Percentiles rank a stretch among this genome's conserved stretches.
Evolutionary conservation across 1,140 invertebrate genomes (phyloP).

Genomic region (Neocloeon triangulifer): DNA sequence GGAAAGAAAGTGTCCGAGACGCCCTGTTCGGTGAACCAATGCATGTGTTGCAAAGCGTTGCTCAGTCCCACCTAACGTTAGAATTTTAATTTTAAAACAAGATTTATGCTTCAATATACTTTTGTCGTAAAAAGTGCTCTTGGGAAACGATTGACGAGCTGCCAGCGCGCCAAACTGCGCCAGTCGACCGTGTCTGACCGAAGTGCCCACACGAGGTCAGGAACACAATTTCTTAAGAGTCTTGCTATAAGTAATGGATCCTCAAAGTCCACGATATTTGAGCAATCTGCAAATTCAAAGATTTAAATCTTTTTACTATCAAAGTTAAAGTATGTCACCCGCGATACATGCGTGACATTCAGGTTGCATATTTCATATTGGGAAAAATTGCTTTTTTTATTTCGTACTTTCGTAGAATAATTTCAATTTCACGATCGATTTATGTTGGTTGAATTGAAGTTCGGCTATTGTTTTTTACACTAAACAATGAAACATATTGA

Average conservation of each 20-base stretch:
- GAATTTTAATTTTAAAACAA: background rate
- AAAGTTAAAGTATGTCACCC: too few relatives aligned
- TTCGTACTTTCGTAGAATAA: too few relatives aligned
- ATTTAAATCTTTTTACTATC: too few relatives aligned
- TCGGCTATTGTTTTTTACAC: too few relatives aligned
- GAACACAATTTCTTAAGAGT: conserved; percentile 14
- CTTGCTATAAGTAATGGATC: conserved; percentile 6
- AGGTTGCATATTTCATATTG: too few relatives aligned
- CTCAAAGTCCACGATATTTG: background rate
- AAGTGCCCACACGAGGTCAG: conserved; percentile 74
- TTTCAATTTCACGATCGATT: too few relatives aligned
- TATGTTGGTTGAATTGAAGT: too few relatives aligned
- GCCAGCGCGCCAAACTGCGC: conserved; percentile 31
- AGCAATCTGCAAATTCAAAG: too few relatives aligned
- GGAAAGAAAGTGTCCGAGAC: conserved; percentile 62
- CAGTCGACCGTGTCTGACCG: conserved; percentile 56
- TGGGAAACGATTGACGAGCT: conserved; percentile 52
- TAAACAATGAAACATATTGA: too few relatives aligned
- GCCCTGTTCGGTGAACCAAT: conserved; percentile 69
- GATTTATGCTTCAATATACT: conserved; percentile 21
- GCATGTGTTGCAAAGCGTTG: conserved; percentile 57
- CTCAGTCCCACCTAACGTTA: conserved; percentile 38
- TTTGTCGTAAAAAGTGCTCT: conserved; percentile 74
- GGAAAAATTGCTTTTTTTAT: too few relatives aligned
- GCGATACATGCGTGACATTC: too few relatives aligned